Evolutionary conservation across 92 coral and sea anemone genomes (phyloP).

Genomic region (Muricea muricata): DNA sequence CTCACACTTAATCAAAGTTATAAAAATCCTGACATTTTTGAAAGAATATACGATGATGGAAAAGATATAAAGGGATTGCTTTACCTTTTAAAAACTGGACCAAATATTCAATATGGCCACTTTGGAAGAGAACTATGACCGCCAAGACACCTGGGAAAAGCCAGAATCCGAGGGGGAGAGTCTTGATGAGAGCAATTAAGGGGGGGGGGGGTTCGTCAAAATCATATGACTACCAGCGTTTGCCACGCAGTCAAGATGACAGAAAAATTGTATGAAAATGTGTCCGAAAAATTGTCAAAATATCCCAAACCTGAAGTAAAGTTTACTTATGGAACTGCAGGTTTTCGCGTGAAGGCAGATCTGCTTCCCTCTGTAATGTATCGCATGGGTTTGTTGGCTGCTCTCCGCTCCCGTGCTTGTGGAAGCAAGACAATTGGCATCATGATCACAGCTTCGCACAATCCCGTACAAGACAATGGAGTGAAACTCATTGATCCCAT

Average conservation of each 20-base stretch:
- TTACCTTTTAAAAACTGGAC: background rate
- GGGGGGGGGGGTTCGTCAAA: background rate
- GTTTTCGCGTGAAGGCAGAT: constrained; percentile 82
- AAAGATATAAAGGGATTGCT: constrained; percentile 21
- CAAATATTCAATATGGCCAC: constrained; percentile 38
- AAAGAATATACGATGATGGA: background rate
- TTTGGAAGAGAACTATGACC: constrained; percentile 28
- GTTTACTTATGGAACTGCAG: constrained; percentile 96
- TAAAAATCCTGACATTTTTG: background rate
- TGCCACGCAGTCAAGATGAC: constrained; percentile 32
- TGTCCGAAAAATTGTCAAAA: constrained; percentile 63
- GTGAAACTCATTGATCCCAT: constrained; percentile 95
- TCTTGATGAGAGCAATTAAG: too few relatives aligned
- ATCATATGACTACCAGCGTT: too few relatives aligned
- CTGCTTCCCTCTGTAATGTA: constrained; percentile 90
- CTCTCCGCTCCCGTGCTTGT: constrained; percentile 86
- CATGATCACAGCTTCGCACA: constrained; percentile 98
- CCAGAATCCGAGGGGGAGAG: background rate
- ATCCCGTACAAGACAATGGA: constrained; percentile 93
- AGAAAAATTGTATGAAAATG: constrained; percentile 64
- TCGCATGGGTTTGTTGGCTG: constrained; percentile 96
- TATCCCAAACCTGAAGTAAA: constrained; percentile 84
- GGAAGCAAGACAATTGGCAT: constrained; percentile 83
- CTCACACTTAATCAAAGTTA: background rate
- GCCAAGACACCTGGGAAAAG: constrained; percentile 30